These are phyloP conservation scores for Cirrhinus mrigala DNA, from an alignment of 2,797 vertebrate genomes.

Conservation along the genomic window DNA sequence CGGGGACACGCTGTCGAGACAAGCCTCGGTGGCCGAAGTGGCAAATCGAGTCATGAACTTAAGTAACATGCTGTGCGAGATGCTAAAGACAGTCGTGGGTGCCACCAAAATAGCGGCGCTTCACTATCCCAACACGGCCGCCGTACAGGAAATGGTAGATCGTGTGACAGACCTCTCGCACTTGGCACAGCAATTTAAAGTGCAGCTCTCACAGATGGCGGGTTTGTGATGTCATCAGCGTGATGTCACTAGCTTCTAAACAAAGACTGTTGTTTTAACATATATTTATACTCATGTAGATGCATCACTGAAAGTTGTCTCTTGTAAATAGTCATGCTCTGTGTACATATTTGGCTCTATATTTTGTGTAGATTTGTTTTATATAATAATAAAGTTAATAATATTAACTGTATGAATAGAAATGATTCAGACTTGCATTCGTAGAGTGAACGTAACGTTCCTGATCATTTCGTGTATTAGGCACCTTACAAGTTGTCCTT, in stretches of 20 bases:
- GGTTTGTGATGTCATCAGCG: slow-evolving; percentile 70
- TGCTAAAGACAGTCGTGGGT: slow-evolving; percentile 90
- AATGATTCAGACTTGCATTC: slow-evolving; percentile 63
- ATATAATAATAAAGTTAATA: slow-evolving; percentile 66
- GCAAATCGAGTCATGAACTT: slow-evolving; percentile 91
- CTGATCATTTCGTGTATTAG: slow-evolving; percentile 66
- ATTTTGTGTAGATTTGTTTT: slow-evolving; percentile 88
- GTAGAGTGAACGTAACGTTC: slow-evolving; percentile 73
- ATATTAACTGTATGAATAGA: slow-evolving; percentile 67
- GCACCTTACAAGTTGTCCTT: slow-evolving; percentile 76
- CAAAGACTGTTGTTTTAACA: slow-evolving; percentile 13
- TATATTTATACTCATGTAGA: slow-evolving; percentile 63
- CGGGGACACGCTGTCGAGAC: slow-evolving; percentile 91
- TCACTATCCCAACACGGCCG: slow-evolving; percentile 89
- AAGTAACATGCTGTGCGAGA: slow-evolving; percentile 92
- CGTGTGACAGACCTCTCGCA: slow-evolving; percentile 89
- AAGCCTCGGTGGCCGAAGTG: slow-evolving; percentile 84
- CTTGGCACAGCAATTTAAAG: slow-evolving; percentile 89
- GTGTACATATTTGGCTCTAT: slow-evolving; percentile 82
- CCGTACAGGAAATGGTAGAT: slow-evolving; percentile 96
- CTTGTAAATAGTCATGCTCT: slow-evolving; percentile 76
- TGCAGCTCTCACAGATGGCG: slow-evolving; percentile 88
- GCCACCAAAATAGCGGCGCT: slow-evolving; percentile 92
- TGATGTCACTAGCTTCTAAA: neutral
- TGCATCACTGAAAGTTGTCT: slow-evolving; percentile 56